A percentile compares a stretch with the other conserved stretches of the same genome.
These are phyloP conservation scores for Axea sp. DNA, from an alignment of 2,888 invertebrate species.

Conservation along the genomic window DNA sequence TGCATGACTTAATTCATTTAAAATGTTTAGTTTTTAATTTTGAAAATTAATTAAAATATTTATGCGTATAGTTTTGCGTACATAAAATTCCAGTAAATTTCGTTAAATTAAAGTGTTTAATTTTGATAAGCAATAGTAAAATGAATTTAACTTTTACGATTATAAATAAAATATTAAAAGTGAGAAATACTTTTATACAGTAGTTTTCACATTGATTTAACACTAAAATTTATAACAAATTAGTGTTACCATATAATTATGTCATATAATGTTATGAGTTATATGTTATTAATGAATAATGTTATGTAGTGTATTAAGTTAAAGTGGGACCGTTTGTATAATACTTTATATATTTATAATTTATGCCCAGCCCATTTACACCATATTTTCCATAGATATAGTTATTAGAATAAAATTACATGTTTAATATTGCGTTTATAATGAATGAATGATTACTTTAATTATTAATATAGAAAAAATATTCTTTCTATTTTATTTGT, in stretches of 20 bases:
- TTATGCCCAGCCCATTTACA: slow-evolving; percentile 41
- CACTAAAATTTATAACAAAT: slow-evolving; percentile 1
- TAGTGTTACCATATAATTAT: background rate
- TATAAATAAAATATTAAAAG: too few species aligned
- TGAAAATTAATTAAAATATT: too few species aligned
- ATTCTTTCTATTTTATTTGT: slow-evolving; percentile 73
- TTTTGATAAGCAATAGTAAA: too few species aligned
- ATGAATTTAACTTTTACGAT: too few species aligned
- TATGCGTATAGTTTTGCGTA: too few species aligned
- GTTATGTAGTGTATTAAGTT: slow-evolving; percentile 52
- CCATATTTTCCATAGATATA: slow-evolving; percentile 37
- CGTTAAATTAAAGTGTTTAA: too few species aligned
- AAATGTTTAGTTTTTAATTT: too few species aligned
- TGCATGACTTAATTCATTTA: too few species aligned
- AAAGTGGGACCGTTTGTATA: slow-evolving; percentile 25
- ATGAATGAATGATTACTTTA: slow-evolving; percentile 57
- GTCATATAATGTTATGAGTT: slow-evolving; percentile 11
- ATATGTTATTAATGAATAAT: slow-evolving; percentile 24
- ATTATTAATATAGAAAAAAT: slow-evolving; percentile 53
- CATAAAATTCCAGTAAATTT: too few species aligned
- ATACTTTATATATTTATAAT: slow-evolving; percentile 43
- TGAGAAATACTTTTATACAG: too few species aligned
- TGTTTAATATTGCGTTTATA: slow-evolving; percentile 45
- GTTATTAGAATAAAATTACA: slow-evolving; percentile 28
- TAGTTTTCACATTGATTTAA: background rate